These are phyloP conservation scores for Nasonia longicornis DNA, from an alignment of 1,140 invertebrate species.

Conservation along the genomic window DNA sequence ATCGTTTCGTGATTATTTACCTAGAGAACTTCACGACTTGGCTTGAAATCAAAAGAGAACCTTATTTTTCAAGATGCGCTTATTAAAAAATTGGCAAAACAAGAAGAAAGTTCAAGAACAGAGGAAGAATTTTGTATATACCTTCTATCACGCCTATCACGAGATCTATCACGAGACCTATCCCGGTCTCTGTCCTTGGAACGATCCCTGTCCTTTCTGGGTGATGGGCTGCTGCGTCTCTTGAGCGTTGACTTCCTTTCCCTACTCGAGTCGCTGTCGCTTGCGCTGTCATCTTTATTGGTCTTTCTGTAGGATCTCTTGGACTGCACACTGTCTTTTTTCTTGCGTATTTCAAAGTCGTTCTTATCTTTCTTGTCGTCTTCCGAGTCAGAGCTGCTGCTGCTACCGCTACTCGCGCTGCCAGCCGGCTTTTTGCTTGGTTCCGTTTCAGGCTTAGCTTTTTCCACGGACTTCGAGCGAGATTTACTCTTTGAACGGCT, in stretches of 20 bases:
- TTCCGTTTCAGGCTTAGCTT: conserved; percentile 67
- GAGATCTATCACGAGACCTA: conserved; percentile 55
- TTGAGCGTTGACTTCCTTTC: conserved; percentile 63
- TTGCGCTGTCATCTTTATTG: conserved; percentile 81
- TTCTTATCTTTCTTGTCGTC: conserved; percentile 72
- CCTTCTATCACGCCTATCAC: conserved; percentile 49
- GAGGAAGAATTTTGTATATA: conserved; percentile 23
- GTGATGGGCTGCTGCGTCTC: conserved; percentile 61
- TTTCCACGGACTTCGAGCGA: conserved; percentile 61
- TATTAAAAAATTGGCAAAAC: background rate
- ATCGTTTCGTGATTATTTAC: conserved; percentile 12
- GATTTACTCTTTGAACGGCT: conserved; percentile 59
- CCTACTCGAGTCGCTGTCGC: conserved; percentile 69
- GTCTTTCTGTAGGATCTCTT: conserved; percentile 87
- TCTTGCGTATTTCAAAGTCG: conserved; percentile 80
- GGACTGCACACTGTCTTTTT: conserved; percentile 83
- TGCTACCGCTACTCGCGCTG: conserved; percentile 64
- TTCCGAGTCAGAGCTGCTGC: conserved; percentile 62
- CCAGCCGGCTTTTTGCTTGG: conserved; percentile 59
- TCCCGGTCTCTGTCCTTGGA: conserved; percentile 60
- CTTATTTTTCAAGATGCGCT: background rate
- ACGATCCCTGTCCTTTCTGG: conserved; percentile 62
- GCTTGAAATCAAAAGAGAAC: conserved; percentile 29
- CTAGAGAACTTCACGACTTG: conserved; percentile 31
- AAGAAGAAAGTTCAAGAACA: background rate